Evolutionary conservation across 2,113 vertebrate species (phyloP), one percentile per base, ranked within the genome.

Genomic region (Otus sunia): DNA sequence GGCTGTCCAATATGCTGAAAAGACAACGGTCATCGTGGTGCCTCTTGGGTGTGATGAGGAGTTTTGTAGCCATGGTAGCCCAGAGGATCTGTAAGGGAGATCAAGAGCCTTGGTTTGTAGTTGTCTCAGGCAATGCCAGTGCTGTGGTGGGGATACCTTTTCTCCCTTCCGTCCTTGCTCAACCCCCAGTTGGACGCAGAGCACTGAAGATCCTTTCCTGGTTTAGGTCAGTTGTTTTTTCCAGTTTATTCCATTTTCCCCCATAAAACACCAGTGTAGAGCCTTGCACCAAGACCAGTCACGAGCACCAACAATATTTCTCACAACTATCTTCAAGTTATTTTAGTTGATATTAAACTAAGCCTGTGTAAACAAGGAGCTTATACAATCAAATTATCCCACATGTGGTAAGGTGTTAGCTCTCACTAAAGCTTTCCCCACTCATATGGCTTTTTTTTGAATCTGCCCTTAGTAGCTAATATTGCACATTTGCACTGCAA

Each of bases 21-120:
- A 75, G 17, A 68, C 11, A 27, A 37, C 1, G 4, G n/a, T 39
- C 34, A 13, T 16, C 0, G 0, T 59, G 43, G 15, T 41, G 12
- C 3, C 39, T 80, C n/a, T 32, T 55, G 29, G 19, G 8, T 76
- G 5, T 17, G 20, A 29, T 20, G 22, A 11, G 23, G 22, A 60
- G 3, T 10, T 72, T 75, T 37, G 36, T 15, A 91, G 27, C 32
- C 59, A 34, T 9, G 12, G 16, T n/a, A 72, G 43, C 23, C 37
- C 58, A 63, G 32, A 67, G 27, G 9, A 3, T 41, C 32, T 71
- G 45, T 22, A 11, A 19, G 14, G 26, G 39, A 67, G 5, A 7
- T 77, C 52, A 84, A 39, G 18, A 53, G 12, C 20, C 37, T 10
- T 78, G 19, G 12, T 72, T 78, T 0, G 1, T 30, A 5, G 25